Base-by-base conservation (phyloP, 2,888 invertebrate species). In the Lamellibrachia satsuma region DNA sequence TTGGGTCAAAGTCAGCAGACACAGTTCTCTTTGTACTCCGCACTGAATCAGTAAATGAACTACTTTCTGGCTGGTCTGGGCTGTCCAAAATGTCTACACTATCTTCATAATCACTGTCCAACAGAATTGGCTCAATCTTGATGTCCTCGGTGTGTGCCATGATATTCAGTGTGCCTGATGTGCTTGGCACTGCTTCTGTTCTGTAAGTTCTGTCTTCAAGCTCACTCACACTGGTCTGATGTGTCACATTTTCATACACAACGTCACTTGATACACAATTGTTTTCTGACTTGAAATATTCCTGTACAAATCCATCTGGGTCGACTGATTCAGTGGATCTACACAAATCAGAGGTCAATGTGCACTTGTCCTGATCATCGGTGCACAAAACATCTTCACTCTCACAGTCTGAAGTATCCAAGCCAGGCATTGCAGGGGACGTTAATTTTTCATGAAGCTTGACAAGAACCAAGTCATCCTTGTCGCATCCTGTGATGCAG, bases 41-140 rank as follows among this genome's bases (percentile, higher is more conserved):
- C 75, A 75, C 6, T 75, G 75, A 11, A 75, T 75, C 75, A 15
- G 75, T 75, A 22, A 22, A 75, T n/a, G 75, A 22, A 75, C 75
- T n/a, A 75, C 75, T 75, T 75, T 75, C 75, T n/a, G 75, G n/a
- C 75, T 75, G 22, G 75, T 75, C 75, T 75, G 75, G 75, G 75
- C 75, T 75, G 75, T 75, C 22, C 1, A 22, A 75, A 75, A 75
- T 11, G 22, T 75, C 22, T 15, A 75, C 75, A 75, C 75, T 6
- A 22, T 75, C 75, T 75, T 75, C 75, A 75, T 75, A 75, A 75
- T 75, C 75, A 75, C 75, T 75, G 75, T 75, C 75, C 75, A 75
- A 15, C 75, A 75, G 75, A 75, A 75, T 75, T 15, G 75, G 75
- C n/a, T 75, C 75, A 75, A n/a, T 22, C 22, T 75, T 75, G n/a